Percentiles rank a stretch among this genome's conserved stretches.
These are phyloP conservation scores for Smittia sp. DNA, from an alignment of 2,888 invertebrate species.

Conservation along the genomic window DNA sequence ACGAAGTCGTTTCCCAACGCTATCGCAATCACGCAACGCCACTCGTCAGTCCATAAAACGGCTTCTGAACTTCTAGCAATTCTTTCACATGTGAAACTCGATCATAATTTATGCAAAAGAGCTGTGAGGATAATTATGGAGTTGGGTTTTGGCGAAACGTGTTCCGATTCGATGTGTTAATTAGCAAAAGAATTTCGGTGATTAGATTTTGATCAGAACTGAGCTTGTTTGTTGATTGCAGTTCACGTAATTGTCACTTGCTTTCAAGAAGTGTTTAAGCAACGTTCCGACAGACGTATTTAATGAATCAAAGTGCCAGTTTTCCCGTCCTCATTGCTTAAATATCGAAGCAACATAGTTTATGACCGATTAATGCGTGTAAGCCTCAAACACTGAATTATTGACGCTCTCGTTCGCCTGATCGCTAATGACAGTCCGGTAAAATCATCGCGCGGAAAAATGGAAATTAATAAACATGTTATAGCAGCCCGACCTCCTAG, in stretches of 20 bases:
- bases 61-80: not conserved
- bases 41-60: not conserved
- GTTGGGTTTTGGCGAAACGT: not conserved
- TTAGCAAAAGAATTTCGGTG: not conserved
- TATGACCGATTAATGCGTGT: not conserved
- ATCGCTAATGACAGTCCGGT: not conserved
- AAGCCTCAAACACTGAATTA: not conserved
- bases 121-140: not conserved
- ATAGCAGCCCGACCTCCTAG: not conserved
- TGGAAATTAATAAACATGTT: slow-evolving; percentile 1
- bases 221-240: not conserved
- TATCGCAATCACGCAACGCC: not conserved
- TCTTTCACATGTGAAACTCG: not conserved
- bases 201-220: not conserved
- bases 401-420: not conserved
- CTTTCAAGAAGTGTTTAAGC: not conserved
- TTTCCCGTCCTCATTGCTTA: too few relatives aligned
- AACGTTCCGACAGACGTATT: not conserved
- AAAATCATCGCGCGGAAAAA: not conserved
- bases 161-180: not conserved
- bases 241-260: slow-evolving; percentile 3
- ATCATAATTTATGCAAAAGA: slow-evolving; percentile 3
- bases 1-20: not conserved
- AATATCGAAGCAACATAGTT: not conserved
- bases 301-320: too few relatives aligned